Evolutionary conservation across 2,113 vertebrate species (phyloP).

Genomic region (Erpornis zantholeuca): DNA sequence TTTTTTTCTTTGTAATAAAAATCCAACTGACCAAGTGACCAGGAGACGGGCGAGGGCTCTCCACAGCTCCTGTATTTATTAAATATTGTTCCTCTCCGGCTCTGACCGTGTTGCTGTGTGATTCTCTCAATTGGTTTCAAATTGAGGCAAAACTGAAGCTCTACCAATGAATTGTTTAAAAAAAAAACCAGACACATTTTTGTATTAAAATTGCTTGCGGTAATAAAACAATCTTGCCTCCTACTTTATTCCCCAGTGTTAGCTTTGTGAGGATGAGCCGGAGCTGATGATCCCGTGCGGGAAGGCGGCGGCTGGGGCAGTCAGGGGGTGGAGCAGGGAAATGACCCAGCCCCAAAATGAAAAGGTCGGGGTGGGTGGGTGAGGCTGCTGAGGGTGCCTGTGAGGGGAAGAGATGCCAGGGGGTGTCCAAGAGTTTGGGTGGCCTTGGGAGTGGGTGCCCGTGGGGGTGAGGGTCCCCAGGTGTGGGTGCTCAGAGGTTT

Average conservation of each 20-base stretch:
- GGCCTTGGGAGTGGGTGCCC: background rate
- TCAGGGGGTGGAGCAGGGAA: rapidly evolving
- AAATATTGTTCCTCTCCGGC: conserved; percentile 63
- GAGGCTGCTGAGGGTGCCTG: background rate
- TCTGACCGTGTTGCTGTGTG: conserved; percentile 84
- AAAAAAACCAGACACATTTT: conserved; percentile 85
- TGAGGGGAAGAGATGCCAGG: background rate
- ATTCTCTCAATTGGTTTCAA: conserved; percentile 84
- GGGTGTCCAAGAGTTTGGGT: background rate
- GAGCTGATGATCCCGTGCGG: rapidly evolving
- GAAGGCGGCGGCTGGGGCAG: rapidly evolving
- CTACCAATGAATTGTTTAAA: conserved; percentile 90
- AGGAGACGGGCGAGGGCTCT: conserved; percentile 39
- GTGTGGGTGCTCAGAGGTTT: background rate
- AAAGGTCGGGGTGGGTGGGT: background rate
- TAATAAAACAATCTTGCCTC: conserved; percentile 77
- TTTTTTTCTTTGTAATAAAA: conserved; percentile 59
- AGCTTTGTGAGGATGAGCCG: background rate
- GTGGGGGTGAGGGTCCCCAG: rapidly evolving
- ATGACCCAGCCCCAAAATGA: background rate
- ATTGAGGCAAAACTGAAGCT: conserved; percentile 79
- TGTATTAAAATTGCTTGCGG: conserved; percentile 99
- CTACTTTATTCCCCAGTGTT: conserved; percentile 59
- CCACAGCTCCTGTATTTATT: conserved; percentile 71
- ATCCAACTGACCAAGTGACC: conserved; percentile 63